Percentiles rank a stretch among this genome's conserved stretches.
phyloP scores from a whole-genome alignment of 2,888 invertebrate genomes.

The Luperina nickerlii region DNA sequence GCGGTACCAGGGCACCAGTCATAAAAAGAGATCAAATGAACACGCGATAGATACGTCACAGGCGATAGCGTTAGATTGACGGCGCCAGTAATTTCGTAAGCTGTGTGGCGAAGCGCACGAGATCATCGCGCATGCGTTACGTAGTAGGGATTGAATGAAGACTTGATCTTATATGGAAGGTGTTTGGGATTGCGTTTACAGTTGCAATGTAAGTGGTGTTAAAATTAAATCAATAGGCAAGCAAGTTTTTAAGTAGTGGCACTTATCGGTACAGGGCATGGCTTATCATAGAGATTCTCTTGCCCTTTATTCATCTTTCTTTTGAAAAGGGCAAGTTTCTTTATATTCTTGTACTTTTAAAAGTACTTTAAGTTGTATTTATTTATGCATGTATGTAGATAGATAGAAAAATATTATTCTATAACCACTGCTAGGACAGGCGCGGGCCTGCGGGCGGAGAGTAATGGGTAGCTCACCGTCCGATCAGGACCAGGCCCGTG shows the following conservation, averaged over 20 bases:
- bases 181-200: conserved; percentile 46
- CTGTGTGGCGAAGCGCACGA: conserved; percentile 74
- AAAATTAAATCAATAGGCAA: conserved; percentile 6
- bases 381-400: background rate
- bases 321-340: conserved; percentile 5
- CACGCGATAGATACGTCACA: conserved; percentile 73
- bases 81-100: conserved; percentile 80
- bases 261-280: background rate
- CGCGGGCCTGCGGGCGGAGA: no score
- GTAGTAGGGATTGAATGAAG: conserved; percentile 46
- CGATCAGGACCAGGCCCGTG: no score
- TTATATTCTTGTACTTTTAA: background rate
- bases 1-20: conserved; percentile 53
- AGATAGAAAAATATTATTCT: background rate
- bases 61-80: conserved; percentile 81
- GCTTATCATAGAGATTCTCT: conserved; percentile 4
- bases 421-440: no score
- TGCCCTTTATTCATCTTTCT: conserved; percentile 10
- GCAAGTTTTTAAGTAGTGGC: conserved; percentile 9
- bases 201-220: conserved; percentile 30
- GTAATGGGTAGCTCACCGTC: no score
- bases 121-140: conserved; percentile 53
- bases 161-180: conserved; percentile 41
- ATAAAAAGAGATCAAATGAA: conserved; percentile 57
- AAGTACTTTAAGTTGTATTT: background rate